Percentiles rank a stretch among this genome's conserved stretches.
phyloP scores from a whole-genome alignment of 2,888 invertebrate species.

The Cosmia trapezina region DNA sequence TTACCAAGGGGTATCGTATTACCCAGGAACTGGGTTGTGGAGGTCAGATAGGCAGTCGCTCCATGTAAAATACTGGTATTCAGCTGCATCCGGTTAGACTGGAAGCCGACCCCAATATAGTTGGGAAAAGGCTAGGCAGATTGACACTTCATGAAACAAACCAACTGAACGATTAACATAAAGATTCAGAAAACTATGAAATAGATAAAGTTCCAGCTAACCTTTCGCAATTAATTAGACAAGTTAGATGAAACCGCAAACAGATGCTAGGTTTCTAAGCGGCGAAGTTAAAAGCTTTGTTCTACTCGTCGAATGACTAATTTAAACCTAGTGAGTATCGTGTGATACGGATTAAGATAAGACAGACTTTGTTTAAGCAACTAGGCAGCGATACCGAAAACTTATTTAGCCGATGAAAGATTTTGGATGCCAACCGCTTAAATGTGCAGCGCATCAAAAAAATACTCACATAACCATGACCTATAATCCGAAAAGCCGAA shows the following conservation, averaged over 20 bases:
- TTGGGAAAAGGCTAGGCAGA: too few relatives aligned
- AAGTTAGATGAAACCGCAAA: slow-evolving; percentile 39
- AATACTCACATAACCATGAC: not conserved
- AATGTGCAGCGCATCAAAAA: not conserved
- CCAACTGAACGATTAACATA: not conserved
- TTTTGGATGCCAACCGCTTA: slow-evolving; percentile 9
- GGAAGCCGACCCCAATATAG: too few relatives aligned
- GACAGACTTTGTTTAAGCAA: slow-evolving; percentile 5
- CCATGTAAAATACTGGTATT: too few relatives aligned
- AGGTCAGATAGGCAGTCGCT: too few relatives aligned
- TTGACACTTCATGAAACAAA: not conserved
- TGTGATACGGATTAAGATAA: slow-evolving; percentile 27
- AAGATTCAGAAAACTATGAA: not conserved
- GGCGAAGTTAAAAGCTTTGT: slow-evolving; percentile 57
- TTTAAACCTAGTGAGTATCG: slow-evolving; percentile 35
- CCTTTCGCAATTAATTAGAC: slow-evolving; percentile 13
- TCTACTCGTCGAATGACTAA: slow-evolving; percentile 38
- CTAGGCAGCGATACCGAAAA: not conserved
- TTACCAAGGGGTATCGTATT: too few relatives aligned
- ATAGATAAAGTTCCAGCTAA: slow-evolving; percentile 1
- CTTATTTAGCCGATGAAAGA: slow-evolving; percentile 19
- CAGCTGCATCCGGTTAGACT: too few relatives aligned
- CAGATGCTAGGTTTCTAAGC: slow-evolving; percentile 42
- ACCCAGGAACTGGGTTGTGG: too few relatives aligned
- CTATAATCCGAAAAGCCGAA: not conserved